Base-by-base conservation (phyloP, 2,888 invertebrate genomes). In the Macaria liturata region DNA sequence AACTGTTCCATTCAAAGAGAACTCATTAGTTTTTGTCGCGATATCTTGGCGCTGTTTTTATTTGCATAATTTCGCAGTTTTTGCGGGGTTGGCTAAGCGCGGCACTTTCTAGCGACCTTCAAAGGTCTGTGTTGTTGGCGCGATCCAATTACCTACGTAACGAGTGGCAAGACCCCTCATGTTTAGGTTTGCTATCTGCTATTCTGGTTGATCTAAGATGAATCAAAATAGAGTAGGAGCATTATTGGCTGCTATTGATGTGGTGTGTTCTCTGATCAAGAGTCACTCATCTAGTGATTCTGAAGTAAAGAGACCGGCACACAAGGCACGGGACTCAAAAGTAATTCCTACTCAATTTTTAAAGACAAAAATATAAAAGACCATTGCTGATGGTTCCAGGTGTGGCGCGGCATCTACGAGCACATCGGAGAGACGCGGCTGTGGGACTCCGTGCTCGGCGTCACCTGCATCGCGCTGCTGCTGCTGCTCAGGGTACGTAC, bases 391-490 rank as follows among this genome's bases (percentile, higher is more conserved):
- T 42, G 59, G 20, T 20, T 55, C 0, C 78, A 95, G 74, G 95
- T 95, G 50, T 95, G 95, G 94, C 93, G 93, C 60, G 94, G 94
- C 32, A 92, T 96, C 65, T 94, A 95, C 80, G 92, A 94, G 70
- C 94, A 96, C 81, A 94, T 96, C 61, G 91, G 92, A 0, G 94
- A 96, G 80, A 95, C 95, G 20, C 92, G 94, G 52, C 85, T 94
- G 9, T 95, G 95, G 93, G 96, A 97, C 82, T 84, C 95, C 2
- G 86, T 94, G 53, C 91, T 96, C 48, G 96, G 96, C 2, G 74
- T 95, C 59, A 78, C 90, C 44, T 96, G 95, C 80, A 95, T 96
- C 84, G 81, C 94, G 5, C 87, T 95, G 58, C 90, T 97, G 43
- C 92, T 96, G 20, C 79, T 95, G 44, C 91, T 96, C 57, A 91